phyloP scores from a whole-genome alignment of 2,888 invertebrate species.

The Rhagonycha fulva region DNA sequence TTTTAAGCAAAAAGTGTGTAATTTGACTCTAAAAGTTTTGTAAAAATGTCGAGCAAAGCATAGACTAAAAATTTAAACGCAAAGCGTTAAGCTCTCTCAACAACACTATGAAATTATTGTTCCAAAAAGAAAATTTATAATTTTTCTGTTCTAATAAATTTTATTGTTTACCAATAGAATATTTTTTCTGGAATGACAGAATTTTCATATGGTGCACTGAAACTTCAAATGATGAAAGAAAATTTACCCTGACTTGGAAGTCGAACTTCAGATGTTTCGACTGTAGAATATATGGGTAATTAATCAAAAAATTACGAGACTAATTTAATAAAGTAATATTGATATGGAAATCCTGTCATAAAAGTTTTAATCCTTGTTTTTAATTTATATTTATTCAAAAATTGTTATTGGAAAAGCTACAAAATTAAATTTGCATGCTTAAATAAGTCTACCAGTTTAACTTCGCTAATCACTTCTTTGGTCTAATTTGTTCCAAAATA shows the following conservation, averaged over 20 bases:
- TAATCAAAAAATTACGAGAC: neutral
- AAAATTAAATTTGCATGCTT: neutral
- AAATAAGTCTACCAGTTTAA: neutral
- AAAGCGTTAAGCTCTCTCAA: neutral
- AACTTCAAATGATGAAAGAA: neutral
- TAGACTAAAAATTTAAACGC: neutral
- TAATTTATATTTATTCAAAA: neutral
- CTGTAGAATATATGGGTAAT: neutral
- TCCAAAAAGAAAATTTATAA: neutral
- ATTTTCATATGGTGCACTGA: neutral
- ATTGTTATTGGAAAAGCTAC: neutral
- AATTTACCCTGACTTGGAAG: neutral
- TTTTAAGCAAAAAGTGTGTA: neutral
- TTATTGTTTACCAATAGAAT: neutral
- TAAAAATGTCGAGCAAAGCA: neutral
- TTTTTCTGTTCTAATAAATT: neutral
- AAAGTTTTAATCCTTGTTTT: neutral
- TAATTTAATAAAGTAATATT: neutral
- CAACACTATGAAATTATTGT: neutral
- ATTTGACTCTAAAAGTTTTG: neutral
- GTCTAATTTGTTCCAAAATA: neutral
- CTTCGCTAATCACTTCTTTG: neutral
- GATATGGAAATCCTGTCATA: neutral
- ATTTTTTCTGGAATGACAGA: neutral
- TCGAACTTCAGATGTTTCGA: neutral